Evolutionary conservation across 2,888 invertebrate genomes (phyloP).

Genomic region (Erannis defoliaria): DNA sequence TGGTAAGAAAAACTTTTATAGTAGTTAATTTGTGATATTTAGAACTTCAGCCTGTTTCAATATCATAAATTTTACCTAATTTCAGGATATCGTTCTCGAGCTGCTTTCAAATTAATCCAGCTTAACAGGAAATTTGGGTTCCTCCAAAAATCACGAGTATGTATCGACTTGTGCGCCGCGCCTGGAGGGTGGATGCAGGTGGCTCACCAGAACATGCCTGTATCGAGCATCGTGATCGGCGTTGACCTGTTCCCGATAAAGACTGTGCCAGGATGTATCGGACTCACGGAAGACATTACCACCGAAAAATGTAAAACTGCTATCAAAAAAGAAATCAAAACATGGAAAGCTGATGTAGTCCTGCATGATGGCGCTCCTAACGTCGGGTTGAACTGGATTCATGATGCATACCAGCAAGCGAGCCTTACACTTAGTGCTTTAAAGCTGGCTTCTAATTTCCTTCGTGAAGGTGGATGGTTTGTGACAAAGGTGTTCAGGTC

Average conservation of each 20-base stretch:
- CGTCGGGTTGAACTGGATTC: constrained; percentile 98
- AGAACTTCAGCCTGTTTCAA: too few species aligned
- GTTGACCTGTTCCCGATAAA: constrained; percentile 98
- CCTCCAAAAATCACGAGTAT: constrained; percentile 97
- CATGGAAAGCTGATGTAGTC: constrained; percentile 98
- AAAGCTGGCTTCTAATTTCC: constrained; percentile 95
- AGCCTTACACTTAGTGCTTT: constrained; percentile 96
- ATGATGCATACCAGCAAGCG: constrained; percentile 98
- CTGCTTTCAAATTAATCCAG: constrained; percentile 99
- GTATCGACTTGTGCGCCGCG: constrained; percentile 99
- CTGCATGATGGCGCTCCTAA: constrained; percentile 99
- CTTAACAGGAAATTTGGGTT: constrained; percentile 99
- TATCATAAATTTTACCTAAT: constrained; percentile 27
- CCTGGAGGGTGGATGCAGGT: constrained; percentile 99
- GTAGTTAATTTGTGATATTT: background rate
- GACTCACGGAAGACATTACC: constrained; percentile 97
- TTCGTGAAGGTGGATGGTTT: constrained; percentile 98
- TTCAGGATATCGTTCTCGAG: constrained; percentile 97
- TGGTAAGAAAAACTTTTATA: constrained; percentile 86
- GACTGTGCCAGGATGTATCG: constrained; percentile 95
- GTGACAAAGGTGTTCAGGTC: constrained; percentile 99
- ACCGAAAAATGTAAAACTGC: constrained; percentile 96
- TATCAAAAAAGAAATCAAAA: constrained; percentile 94
- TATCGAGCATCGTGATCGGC: constrained; percentile 97
- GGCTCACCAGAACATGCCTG: constrained; percentile 98